These are phyloP conservation scores for Luidia sarsii DNA, from an alignment of 53 echinoderm and acorn worm genomes.

Conservation along the genomic window DNA sequence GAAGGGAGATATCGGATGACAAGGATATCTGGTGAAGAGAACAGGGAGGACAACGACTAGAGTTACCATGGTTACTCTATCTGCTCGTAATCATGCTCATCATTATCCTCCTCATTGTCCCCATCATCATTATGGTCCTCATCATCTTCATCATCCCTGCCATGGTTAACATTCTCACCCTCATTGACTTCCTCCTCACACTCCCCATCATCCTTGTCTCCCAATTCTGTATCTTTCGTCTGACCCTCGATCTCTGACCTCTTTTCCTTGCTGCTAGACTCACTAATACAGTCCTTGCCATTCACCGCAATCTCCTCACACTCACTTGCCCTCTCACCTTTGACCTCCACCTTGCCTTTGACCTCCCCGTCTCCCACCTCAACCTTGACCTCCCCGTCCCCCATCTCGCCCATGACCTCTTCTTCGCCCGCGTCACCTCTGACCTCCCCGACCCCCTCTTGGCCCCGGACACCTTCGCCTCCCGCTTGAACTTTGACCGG, in stretches of 20 bases:
- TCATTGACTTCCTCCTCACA: constrained; percentile 7
- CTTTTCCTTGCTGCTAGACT: background rate
- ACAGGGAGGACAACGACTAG: too few relatives aligned
- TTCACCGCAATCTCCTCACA: constrained; percentile 9
- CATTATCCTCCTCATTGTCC: constrained; percentile 7
- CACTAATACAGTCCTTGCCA: background rate
- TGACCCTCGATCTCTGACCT: background rate
- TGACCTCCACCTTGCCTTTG: background rate
- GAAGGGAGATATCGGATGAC: too few relatives aligned
- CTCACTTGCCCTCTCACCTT: constrained; percentile 13
- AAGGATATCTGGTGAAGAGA: too few relatives aligned
- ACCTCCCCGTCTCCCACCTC: background rate
- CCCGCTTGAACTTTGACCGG: background rate
- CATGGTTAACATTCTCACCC: background rate
- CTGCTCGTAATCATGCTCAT: constrained; percentile 19
- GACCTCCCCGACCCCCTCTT: background rate
- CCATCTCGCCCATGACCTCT: too few relatives aligned
- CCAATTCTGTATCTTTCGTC: background rate
- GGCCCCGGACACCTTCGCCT: background rate
- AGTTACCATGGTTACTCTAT: constrained; percentile 25
- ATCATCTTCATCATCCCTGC: background rate
- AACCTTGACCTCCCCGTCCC: background rate
- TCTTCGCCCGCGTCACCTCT: background rate
- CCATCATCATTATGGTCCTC: background rate
- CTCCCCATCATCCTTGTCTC: background rate